Conservation (phyloP, 64 coral and sea anemone genomes). For the Pocillopora damicornis region DNA sequence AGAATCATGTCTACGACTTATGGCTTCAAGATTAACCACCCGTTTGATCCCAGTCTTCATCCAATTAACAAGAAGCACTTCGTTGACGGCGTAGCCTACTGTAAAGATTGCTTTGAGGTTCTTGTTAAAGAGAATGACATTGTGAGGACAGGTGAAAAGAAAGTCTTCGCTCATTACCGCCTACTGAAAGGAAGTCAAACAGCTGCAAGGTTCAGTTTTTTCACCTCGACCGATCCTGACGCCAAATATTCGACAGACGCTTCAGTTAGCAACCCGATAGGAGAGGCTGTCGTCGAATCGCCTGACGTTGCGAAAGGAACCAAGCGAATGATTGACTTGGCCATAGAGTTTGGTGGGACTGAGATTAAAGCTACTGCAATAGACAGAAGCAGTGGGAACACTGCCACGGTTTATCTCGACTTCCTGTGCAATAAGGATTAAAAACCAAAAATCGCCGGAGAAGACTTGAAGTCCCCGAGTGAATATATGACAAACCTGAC, state of each 20-base stretch:
- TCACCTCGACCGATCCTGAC: background rate
- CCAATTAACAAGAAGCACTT: background rate
- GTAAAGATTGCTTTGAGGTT: constrained; percentile 20
- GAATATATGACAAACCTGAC: no score
- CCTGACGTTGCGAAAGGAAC: constrained; percentile 22
- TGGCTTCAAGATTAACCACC: background rate
- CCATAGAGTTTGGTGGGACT: constrained; percentile 4
- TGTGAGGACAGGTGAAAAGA: background rate
- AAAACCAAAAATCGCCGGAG: no score
- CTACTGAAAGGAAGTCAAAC: no score
- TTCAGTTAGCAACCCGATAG: background rate
- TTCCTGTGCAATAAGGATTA: background rate
- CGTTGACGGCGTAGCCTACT: background rate
- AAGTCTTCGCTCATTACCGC: background rate
- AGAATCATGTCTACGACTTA: constrained; percentile 26
- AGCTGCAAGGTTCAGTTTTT: background rate
- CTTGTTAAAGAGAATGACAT: constrained; percentile 11
- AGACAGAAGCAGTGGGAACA: constrained; percentile 25
- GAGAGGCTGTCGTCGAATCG: background rate
- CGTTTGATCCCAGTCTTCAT: background rate
- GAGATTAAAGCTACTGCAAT: no score
- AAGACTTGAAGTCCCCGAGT: no score
- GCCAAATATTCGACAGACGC: background rate
- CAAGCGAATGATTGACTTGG: background rate
- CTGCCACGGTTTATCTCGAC: background rate